phyloP scores from a whole-genome alignment of 2,888 invertebrate species.

The Pharmacophagus antenor region DNA sequence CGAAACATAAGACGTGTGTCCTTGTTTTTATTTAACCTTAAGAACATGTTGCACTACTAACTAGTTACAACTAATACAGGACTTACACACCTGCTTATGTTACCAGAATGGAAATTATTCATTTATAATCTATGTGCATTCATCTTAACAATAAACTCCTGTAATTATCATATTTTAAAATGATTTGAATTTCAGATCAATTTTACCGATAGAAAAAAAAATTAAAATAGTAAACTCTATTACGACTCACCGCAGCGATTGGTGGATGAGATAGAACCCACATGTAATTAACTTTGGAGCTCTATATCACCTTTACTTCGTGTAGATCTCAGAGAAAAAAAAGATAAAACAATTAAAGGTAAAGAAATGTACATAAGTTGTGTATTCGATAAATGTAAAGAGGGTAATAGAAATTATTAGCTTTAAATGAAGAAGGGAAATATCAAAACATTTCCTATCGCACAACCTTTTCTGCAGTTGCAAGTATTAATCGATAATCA shows the following conservation, averaged over 20 bases:
- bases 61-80: conserved; percentile 10
- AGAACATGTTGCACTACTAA: conserved; percentile 7
- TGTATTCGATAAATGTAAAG: neutral
- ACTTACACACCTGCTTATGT: conserved; percentile 12
- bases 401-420: neutral
- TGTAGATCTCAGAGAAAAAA: neutral
- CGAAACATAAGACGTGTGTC: conserved; percentile 53
- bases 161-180: conserved; percentile 43
- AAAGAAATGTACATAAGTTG: neutral
- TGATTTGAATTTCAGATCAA: conserved; percentile 42
- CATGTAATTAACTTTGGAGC: conserved; percentile 58
- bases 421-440: no score
- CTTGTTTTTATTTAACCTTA: conserved; percentile 17
- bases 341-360: neutral
- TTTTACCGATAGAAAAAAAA: conserved; percentile 48
- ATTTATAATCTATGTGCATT: neutral
- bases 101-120: neutral
- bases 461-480: no score
- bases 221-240: conserved; percentile 68
- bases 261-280: conserved; percentile 56
- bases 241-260: conserved; percentile 57
- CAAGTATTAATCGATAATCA: no score
- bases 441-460: no score
- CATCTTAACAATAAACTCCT: conserved; percentile 32
- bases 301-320: conserved; percentile 42